These are phyloP conservation scores for Podarcis muralis DNA, from an alignment of 2,113 vertebrate genomes.

Conservation along the genomic window DNA sequence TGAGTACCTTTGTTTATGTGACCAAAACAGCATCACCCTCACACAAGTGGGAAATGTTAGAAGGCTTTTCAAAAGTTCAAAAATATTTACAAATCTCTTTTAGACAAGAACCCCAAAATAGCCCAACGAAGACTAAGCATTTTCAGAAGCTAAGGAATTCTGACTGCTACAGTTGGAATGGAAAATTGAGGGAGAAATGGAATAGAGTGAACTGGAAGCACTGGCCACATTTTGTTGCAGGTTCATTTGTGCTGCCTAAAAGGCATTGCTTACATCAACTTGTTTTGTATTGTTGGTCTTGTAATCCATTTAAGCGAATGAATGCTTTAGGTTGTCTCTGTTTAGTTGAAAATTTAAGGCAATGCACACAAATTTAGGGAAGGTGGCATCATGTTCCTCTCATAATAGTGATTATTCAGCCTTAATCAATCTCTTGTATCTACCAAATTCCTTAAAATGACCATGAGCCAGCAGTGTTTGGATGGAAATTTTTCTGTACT, in stretches of 20 bases:
- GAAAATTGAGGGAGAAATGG: too few relatives aligned
- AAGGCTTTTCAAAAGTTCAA: too few relatives aligned
- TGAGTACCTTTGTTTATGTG: too few relatives aligned
- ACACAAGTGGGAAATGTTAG: too few relatives aligned
- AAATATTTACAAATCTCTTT: too few relatives aligned
- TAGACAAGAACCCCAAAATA: too few relatives aligned
- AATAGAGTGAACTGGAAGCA: neutral
- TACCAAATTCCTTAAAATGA: constrained; percentile 16
- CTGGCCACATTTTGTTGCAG: neutral
- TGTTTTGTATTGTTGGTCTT: constrained; percentile 35
- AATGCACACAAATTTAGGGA: neutral
- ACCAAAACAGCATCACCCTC: too few relatives aligned
- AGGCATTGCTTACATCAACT: constrained; percentile 6
- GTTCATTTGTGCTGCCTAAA: constrained; percentile 11
- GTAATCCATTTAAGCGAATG: constrained; percentile 62
- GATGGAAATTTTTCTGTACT: constrained; percentile 27
- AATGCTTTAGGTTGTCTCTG: constrained; percentile 13
- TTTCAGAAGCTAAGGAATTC: too few relatives aligned
- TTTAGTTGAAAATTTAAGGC: constrained; percentile 34
- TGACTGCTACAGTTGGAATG: too few relatives aligned
- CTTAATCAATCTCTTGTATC: constrained; percentile 32
- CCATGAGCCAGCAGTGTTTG: constrained; percentile 34
- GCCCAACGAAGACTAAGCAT: too few relatives aligned
- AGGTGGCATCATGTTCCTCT: constrained; percentile 35
- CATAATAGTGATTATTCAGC: fast-evolving